These are phyloP conservation scores for Scyliorhinus canicula DNA, from an alignment of 2,797 vertebrate species.

Conservation along the genomic window DNA sequence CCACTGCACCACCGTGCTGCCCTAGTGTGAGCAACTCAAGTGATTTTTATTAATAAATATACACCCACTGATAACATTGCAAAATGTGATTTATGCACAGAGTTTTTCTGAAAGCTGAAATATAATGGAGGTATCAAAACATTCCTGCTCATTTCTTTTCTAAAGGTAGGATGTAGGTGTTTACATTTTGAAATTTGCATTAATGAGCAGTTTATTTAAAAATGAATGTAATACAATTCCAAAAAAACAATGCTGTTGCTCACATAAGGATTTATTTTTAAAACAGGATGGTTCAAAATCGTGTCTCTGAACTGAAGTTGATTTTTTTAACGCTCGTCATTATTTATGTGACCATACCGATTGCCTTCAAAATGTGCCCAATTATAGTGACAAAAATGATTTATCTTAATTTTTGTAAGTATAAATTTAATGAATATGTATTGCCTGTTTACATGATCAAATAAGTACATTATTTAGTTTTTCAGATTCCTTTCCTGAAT, in stretches of 20 bases:
- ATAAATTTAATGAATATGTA: not conserved
- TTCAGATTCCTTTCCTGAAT: not conserved
- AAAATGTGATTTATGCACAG: not conserved
- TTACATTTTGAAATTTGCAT: not conserved
- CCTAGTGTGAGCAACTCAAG: not conserved
- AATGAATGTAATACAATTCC: not conserved
- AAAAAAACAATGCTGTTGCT: not conserved
- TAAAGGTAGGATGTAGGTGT: not conserved
- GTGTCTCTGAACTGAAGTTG: slow-evolving; percentile 44
- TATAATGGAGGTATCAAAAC: not conserved
- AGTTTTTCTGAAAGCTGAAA: not conserved
- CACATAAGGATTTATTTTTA: not conserved
- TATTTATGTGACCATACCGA: slow-evolving; percentile 54
- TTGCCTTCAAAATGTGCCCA: slow-evolving; percentile 58
- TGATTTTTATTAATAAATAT: not conserved
- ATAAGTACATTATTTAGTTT: not conserved
- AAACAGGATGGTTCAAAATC: slow-evolving; percentile 37
- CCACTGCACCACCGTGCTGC: too few relatives aligned
- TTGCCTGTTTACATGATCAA: not conserved
- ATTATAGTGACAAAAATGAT: slow-evolving; percentile 59
- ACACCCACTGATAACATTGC: not conserved
- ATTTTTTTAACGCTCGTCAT: slow-evolving; percentile 46
- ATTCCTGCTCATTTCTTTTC: not conserved
- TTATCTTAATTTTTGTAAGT: slow-evolving; percentile 74
- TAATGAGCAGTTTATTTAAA: not conserved